Base-by-base conservation (phyloP, 2,888 invertebrate genomes). In the Eueremaeus valkanovi region DNA sequence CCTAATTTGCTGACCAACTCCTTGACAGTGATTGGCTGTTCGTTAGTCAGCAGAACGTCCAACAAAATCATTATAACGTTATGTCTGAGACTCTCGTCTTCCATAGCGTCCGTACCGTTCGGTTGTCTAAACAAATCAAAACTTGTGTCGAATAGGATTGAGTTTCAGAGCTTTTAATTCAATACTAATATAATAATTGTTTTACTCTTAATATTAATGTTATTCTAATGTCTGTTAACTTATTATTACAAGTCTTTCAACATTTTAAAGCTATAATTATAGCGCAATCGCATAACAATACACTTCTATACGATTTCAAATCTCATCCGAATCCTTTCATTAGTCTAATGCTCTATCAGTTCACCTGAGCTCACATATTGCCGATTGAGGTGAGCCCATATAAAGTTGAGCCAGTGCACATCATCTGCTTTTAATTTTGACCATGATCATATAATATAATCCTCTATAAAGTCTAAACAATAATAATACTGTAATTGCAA, bases 1-100 rank as follows among this genome's bases (percentile, higher is more conserved):
- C 68, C 68, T 40, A 68, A 40, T 68, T 68, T 68, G 36, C 40
- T 40, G 68, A 68, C 68, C 68, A 68, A 68, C 68, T 68, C 68
- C 13, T 68, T 68, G 5, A 68, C 40, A 40, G 68, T 68, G 11
- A 68, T 1, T 24, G 68, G 68, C 68, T 68, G 68, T 24, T 68
- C 68, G 29, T 18, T 36, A 13, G 68, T 40, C 40, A 40, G 2
- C 40, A 68, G 3, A 18, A 68, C 21, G 24, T 68, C 68, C 68
- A 68, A 40, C 27, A 68, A 68, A 40, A 68, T 36, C 68, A 68
- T 68, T 24, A 68, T 16, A 36, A 68, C 68, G 18, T 68, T 68
- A 40, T 68, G 68, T 40, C 68, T 31, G 1, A 68, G 68, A 24
- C 68, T 68, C 31, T 68, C 68, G 18, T 68, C 68, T 2, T 68